Base-by-base conservation (phyloP, 2,797 vertebrate genomes). In the Discoglossus pictus region DNA sequence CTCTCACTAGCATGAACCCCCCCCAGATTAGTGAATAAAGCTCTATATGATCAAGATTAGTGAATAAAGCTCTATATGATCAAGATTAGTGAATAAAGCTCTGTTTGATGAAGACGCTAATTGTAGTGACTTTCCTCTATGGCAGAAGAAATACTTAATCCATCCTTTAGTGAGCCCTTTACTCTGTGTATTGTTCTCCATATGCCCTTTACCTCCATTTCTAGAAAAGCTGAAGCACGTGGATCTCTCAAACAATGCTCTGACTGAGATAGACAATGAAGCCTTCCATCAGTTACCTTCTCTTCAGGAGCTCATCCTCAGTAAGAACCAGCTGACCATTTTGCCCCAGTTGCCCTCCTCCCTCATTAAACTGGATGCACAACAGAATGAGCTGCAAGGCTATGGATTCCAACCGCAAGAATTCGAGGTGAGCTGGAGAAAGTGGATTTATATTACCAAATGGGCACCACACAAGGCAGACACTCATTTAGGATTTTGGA, bases 231-330 rank as follows among this genome's bases (percentile, higher is more conserved):
- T 93, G 59, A 89, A 84, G 61, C 81, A 80, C 39, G 84, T 93
- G 6, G 91, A 93, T 65, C 82, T 94, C 50, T 91, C 86, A 0
- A 82, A 86, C 56, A 95, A 93, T 63, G 75, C 71, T 74, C 89
- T 94, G 72, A 80, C 82, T 2, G 65, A 72, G 73, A 84, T 83
- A 0, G 85, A 90, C 0, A 75, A 74, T 1, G 84, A 89, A 0
- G 81, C 88, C 7, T 86, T 94, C 75, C 58, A 12, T 11, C 53
- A 43, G 9, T 83, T 93, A 27, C 78, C 84, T 2, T 73, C 79
- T 47, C 86, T 96, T 53, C 82, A 85, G 76, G 86, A 91, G 51
- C 83, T 94, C 20, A 69, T 90, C 51, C 79, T 95, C 70, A 27
- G 84, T 0, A 73, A 91, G 42, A 94, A 94, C 81, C 79, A 76